These are phyloP conservation scores for Morbakka virulenta DNA, from an alignment of 30 jellyfish, hydroid and myxozoan genomes.

Conservation along the genomic window DNA sequence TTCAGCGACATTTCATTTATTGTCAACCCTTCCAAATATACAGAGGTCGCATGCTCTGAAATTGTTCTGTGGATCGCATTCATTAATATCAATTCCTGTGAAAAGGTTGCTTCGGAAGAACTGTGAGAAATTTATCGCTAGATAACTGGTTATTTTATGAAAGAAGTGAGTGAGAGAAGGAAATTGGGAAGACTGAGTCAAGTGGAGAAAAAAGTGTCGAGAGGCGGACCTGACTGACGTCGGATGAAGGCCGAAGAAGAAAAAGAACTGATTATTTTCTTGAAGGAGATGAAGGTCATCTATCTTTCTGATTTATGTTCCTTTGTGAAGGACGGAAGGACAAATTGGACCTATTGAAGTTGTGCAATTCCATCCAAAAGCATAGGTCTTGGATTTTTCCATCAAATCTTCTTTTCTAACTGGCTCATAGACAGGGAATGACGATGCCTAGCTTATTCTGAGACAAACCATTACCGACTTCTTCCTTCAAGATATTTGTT, in stretches of 20 bases:
- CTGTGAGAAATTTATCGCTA: constrained; percentile 15
- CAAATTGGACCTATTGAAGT: background rate
- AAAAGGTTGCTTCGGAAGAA: constrained; percentile 39
- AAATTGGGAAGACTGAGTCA: no score
- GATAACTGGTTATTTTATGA: no score
- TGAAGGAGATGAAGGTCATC: constrained; percentile 25
- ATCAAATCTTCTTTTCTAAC: background rate
- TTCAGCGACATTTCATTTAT: background rate
- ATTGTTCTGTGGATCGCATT: constrained; percentile 7
- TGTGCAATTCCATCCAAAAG: background rate
- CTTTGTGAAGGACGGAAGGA: constrained; percentile 12
- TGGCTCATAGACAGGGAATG: background rate
- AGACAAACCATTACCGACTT: background rate
- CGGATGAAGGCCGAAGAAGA: no score
- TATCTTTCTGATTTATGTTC: constrained; percentile 26
- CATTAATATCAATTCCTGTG: background rate
- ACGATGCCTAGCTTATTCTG: background rate
- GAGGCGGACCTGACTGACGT: no score
- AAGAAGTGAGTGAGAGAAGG: no score
- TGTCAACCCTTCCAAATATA: constrained; percentile 24
- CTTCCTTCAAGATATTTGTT: background rate
- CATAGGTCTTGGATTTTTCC: background rate
- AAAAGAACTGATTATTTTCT: constrained; percentile 24
- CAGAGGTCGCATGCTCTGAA: constrained; percentile 41
- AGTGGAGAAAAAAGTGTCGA: no score